phyloP scores from a whole-genome alignment of 2,113 vertebrate species.

The Ovibos moschatus region DNA sequence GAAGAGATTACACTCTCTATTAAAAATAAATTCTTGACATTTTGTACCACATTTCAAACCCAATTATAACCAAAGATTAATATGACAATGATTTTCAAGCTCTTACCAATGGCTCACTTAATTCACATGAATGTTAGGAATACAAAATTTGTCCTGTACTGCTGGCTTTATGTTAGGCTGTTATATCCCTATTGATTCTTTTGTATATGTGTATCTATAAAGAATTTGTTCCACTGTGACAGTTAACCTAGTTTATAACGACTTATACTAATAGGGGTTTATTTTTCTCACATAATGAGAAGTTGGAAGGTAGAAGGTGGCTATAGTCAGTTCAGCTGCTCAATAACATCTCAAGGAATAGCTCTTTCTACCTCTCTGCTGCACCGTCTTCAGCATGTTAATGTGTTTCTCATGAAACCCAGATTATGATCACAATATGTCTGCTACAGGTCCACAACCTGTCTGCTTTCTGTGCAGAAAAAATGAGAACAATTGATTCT shows the following conservation, averaged over 20 bases:
- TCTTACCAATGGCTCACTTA: background rate
- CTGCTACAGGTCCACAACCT: background rate
- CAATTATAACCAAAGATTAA: constrained; percentile 10
- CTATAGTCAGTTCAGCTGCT: background rate
- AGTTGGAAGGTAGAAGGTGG: background rate
- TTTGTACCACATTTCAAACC: constrained; percentile 10
- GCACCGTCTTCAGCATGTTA: background rate
- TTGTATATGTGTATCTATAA: background rate
- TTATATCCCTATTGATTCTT: background rate
- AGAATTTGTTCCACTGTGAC: background rate
- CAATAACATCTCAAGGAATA: background rate
- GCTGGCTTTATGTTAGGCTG: background rate
- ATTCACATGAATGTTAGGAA: background rate
- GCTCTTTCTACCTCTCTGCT: background rate
- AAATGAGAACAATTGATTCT: background rate
- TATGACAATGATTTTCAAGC: background rate
- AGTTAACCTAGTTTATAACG: background rate
- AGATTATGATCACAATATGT: background rate
- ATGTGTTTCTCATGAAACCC: background rate
- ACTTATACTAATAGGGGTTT: background rate
- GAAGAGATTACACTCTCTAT: background rate
- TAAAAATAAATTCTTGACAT: constrained; percentile 5
- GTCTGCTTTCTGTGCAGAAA: background rate
- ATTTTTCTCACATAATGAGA: constrained; percentile 10
- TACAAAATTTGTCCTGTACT: background rate